A percentile compares a stretch with the other conserved stretches of the same genome.
phyloP scores from a whole-genome alignment of 2,797 vertebrate species.

The Apogon hyalosoma region DNA sequence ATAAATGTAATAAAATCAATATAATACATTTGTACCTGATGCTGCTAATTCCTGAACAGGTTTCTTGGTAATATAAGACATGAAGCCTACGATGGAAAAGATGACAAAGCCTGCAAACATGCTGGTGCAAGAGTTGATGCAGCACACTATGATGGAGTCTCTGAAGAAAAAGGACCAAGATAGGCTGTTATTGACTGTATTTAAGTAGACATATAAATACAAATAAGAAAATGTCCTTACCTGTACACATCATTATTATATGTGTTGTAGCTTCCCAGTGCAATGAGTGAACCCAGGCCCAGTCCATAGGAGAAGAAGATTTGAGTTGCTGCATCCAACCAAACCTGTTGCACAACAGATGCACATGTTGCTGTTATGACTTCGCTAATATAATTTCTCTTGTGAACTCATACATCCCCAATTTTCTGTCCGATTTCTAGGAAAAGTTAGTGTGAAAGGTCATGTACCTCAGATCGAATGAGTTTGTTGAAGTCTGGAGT shows the following conservation, averaged over 20 bases:
- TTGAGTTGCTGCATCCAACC: conserved; percentile 94
- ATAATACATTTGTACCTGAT: conserved; percentile 81
- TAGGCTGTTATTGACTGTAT: not conserved
- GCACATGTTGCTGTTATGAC: not conserved
- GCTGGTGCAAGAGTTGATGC: conserved; percentile 92
- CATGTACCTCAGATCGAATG: conserved; percentile 85
- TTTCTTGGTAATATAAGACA: conserved; percentile 92
- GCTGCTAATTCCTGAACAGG: conserved; percentile 90
- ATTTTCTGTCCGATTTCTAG: not conserved
- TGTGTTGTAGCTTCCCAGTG: conserved; percentile 92
- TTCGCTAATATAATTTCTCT: not conserved
- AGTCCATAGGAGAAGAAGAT: conserved; percentile 95
- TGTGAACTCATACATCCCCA: not conserved
- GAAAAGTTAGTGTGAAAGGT: no score
- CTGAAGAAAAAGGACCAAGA: conserved; percentile 66
- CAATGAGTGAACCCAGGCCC: conserved; percentile 92
- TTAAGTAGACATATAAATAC: not conserved
- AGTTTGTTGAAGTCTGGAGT: conserved; percentile 93
- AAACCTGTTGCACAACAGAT: conserved; percentile 82
- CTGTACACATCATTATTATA: conserved; percentile 92
- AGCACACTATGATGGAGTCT: conserved; percentile 93
- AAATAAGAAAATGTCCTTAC: conserved; percentile 38
- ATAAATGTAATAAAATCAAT: not conserved
- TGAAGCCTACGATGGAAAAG: conserved; percentile 95
- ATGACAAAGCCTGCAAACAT: conserved; percentile 93